Conservation (phyloP, 64 coral and sea anemone species). For the Porites lutea region DNA sequence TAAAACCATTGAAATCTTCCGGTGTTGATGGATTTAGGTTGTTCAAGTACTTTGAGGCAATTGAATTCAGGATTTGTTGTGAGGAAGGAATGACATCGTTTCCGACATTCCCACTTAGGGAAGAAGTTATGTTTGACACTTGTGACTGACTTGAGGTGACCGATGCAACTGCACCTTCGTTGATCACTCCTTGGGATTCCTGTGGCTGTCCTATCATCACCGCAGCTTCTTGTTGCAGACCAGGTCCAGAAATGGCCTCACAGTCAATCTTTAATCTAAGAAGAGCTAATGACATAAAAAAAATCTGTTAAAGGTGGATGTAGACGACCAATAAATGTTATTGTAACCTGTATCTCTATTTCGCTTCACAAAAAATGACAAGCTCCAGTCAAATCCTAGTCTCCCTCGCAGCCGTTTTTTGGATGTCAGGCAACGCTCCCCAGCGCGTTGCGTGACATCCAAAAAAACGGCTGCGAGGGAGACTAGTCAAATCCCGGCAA, state of each 20-base stretch:
- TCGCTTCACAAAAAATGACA: too few relatives aligned
- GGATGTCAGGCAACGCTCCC: too few relatives aligned
- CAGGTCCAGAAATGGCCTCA: background rate
- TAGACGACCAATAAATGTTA: too few relatives aligned
- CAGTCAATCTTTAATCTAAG: background rate
- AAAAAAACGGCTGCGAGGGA: too few relatives aligned
- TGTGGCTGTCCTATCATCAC: background rate
- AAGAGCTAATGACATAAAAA: background rate
- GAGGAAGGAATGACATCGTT: too few relatives aligned
- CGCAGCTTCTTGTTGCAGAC: background rate
- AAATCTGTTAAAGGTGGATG: background rate
- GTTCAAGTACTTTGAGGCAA: background rate
- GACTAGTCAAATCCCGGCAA: too few relatives aligned
- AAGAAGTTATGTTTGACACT: background rate
- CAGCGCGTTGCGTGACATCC: too few relatives aligned
- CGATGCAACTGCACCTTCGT: background rate
- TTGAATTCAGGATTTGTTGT: background rate
- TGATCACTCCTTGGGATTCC: background rate
- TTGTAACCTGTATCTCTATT: too few relatives aligned
- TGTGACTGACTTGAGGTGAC: background rate
- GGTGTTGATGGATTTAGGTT: background rate
- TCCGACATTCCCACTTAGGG: background rate
- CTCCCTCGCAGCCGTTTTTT: too few relatives aligned
- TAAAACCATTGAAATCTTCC: background rate
- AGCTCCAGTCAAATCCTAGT: too few relatives aligned